Conservation (phyloP, 2,113 vertebrate species). For the Rhynchomys soricoides region DNA sequence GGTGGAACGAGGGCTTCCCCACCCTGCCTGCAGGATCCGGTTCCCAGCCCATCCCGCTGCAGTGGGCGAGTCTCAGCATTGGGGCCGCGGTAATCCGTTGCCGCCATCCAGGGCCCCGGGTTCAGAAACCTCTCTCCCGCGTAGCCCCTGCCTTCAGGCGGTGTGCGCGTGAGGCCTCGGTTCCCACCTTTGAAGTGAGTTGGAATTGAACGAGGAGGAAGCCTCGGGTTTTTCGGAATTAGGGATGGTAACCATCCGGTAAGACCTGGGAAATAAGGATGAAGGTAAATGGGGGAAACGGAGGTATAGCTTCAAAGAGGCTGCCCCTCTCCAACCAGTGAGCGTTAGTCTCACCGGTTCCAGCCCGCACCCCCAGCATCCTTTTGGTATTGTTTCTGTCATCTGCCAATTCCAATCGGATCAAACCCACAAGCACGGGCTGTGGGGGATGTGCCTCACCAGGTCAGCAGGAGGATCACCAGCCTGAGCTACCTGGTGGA, state of each 20-base stretch:
- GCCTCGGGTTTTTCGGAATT: not conserved
- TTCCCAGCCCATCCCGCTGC: not conserved
- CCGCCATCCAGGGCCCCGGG: not conserved
- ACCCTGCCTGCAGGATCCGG: not conserved
- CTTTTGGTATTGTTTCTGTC: not conserved
- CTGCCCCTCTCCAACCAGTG: too few relatives aligned
- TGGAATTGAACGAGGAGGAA: not conserved
- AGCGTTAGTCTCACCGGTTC: not conserved
- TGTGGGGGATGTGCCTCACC: not conserved
- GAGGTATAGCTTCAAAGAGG: not conserved
- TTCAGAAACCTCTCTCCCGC: not conserved
- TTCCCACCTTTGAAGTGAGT: constrained; percentile 62
- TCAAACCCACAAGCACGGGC: not conserved
- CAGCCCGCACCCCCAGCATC: not conserved
- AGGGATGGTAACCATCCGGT: not conserved
- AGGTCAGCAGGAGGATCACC: not conserved
- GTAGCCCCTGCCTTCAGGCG: not conserved
- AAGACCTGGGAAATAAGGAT: not conserved
- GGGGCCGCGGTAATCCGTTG: not conserved
- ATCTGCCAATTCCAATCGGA: not conserved
- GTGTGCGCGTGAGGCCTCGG: not conserved
- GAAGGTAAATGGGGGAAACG: too few relatives aligned
- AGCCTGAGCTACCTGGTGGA: not conserved
- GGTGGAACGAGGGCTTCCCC: too few relatives aligned
- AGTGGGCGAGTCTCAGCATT: not conserved